Base-by-base conservation (phyloP, 1,140 invertebrate genomes). In the Belonocnema kinseyi region DNA sequence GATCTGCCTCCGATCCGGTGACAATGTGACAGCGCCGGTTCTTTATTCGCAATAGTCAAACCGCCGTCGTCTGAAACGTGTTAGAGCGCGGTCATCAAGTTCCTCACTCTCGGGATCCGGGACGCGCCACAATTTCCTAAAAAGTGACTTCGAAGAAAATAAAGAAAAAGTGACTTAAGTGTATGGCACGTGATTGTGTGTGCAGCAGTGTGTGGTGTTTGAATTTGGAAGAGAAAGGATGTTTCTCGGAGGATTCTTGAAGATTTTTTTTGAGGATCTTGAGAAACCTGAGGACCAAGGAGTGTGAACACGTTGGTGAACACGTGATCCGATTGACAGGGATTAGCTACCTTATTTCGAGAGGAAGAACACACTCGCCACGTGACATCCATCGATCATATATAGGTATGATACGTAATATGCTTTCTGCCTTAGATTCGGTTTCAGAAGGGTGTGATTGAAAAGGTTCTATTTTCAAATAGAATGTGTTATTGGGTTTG, bases 1-100 rank as follows among this genome's bases (percentile, higher is more conserved):
- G 74, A 82, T 73, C 75, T 76, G 78, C 76, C 66, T 77, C 50
- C 74, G 74, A 76, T 76, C 77, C 77, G 77, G 78, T 78, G 73
- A 78, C 79, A 78, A 76, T 76, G 80, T 77, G 75, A 79, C 74
- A 78, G 77, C 77, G 26, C 72, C 50, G 51, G 77, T 54, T 52
- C 54, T 40, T 40, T 33, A 66, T 21, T 58, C 13, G 10, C 40
- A 46, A 26, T 58, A 11, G 0, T 26, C 56, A 26, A 14, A 66
- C 52, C 21, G 10, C 16, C 21, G 51, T 50, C 66, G 0, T 46
- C 50, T 58, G 40, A 72, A 74, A 50, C 40, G 40, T 46, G 40
- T 46, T 8, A 46, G 50, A 16, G 8, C 26, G 26, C 33, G 26
- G 21, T 58, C 40, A 74, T 19, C 73, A 75, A 75, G 73, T 75